Conservation (phyloP, 1,140 invertebrate species). For the Dinoponera quadriceps region DNA sequence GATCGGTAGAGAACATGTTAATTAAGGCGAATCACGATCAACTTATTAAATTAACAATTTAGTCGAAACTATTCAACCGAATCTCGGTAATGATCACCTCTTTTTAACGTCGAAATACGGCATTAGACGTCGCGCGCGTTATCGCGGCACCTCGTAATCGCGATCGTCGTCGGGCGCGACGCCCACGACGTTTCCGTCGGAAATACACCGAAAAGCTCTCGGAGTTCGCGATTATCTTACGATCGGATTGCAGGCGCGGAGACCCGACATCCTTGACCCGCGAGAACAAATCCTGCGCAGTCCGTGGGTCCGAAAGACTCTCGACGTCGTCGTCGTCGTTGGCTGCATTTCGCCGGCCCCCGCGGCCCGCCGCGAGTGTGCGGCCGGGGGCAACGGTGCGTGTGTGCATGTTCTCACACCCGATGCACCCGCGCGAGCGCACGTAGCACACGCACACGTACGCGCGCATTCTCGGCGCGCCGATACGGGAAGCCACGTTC, state of each 20-base stretch:
- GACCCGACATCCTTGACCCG: slow-evolving; percentile 52
- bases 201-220: not conserved
- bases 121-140: no score
- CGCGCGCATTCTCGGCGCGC: slow-evolving; percentile 27
- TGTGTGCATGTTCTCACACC: slow-evolving; percentile 45
- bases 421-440: slow-evolving; percentile 57
- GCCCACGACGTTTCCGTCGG: no score
- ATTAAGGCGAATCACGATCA: no score
- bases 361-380: slow-evolving; percentile 10
- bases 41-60: no score
- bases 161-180: no score
- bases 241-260: slow-evolving; percentile 17
- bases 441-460: not conserved
- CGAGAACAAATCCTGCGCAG: slow-evolving; percentile 46
- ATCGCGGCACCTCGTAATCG: no score
- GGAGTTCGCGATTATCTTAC: slow-evolving; percentile 29
- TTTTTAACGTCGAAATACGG: no score
- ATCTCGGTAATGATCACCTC: no score
- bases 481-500: slow-evolving; percentile 68
- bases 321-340: not conserved
- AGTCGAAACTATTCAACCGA: no score
- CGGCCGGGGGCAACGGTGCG: not conserved
- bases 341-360: not conserved
- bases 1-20: no score
- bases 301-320: slow-evolving; percentile 14